Evolutionary conservation across 2,888 invertebrate genomes (phyloP).

Genomic region (Rhaphigaster nebulosa): DNA sequence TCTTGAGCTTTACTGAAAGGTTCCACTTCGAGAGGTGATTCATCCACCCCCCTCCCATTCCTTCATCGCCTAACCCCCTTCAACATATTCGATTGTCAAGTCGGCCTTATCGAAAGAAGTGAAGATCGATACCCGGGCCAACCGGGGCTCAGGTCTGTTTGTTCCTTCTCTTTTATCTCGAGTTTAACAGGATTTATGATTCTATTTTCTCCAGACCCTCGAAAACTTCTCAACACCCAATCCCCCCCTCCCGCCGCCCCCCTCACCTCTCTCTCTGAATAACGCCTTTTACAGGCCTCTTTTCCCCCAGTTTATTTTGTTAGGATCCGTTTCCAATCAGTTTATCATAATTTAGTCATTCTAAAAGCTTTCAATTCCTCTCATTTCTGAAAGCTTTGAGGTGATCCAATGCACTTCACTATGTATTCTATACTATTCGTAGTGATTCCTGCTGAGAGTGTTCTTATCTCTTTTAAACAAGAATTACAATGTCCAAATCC

Average conservation of each 20-base stretch:
- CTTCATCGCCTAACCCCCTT: not conserved
- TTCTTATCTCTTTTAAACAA: not conserved
- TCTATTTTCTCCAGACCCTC: conserved; percentile 54
- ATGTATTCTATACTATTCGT: not conserved
- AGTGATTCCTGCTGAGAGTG: not conserved
- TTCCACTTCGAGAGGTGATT: not conserved
- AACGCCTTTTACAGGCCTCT: conserved; percentile 38
- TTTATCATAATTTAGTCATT: conserved; percentile 48
- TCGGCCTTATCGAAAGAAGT: not conserved
- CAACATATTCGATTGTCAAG: conserved; percentile 29
- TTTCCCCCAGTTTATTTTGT: conserved; percentile 13
- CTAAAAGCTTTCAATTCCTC: conserved; percentile 39
- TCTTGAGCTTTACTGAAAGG: too few relatives aligned
- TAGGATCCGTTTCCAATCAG: conserved; percentile 38
- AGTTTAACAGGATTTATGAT: conserved; percentile 57
- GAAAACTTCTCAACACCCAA: conserved; percentile 41
- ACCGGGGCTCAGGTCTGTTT: conserved; percentile 25
- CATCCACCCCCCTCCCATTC: too few relatives aligned
- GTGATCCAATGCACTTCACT: not conserved
- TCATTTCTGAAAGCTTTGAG: conserved; percentile 19
- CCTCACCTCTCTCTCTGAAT: not conserved
- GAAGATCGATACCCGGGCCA: conserved; percentile 16
- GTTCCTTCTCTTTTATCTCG: conserved; percentile 54
- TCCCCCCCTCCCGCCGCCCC: not conserved
- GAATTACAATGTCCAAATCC: too few relatives aligned